Evolutionary conservation across 2,888 invertebrate species (phyloP), one percentile per base, ranked within the genome.

Genomic region (Beris morrisii): DNA sequence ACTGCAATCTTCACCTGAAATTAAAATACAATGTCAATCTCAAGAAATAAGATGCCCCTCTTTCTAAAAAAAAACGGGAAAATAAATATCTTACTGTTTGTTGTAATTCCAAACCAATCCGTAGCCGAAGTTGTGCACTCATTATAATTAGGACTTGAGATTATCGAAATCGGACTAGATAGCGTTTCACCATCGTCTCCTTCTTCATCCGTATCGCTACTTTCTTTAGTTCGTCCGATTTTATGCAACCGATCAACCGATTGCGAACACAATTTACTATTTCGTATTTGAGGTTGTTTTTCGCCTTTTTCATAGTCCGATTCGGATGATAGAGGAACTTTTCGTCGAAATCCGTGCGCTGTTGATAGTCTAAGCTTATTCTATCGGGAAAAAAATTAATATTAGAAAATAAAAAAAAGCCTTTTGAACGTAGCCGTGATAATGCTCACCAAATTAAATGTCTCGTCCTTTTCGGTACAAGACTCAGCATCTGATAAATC

Each of bases 61-160:
- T 22, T 22, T 5, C 31, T 11, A n/a, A 22, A 11, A 31, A 28
- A n/a, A 65, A n/a, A n/a, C n/a, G n/a, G 11, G 12, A 44, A 7
- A 28, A 13, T 31, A 32, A 32, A 13, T 9, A 52, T 22, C 80
- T 83, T 84, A 84, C 93, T 93, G 80, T 94, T 94, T 73, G 93
- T 92, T 53, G 93, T 93, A 70, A 93, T 88, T 68, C 92, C 93
- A 81, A 91, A 87, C 91, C 93, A 93, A 81, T 93, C 93, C 53
- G 91, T 89, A 74, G 91, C 86, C 6, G 84, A 85, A 6, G 85
- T 84, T 32, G 84, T 84, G 61, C 83, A 84, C 71, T 86, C 85
- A n/a, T 83, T 84, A 58, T 82, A 79, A 73, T 81, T 80, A 69
- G 79, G 75, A 65, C 75, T 75, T 6, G 72, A 73, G 65, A 74